Evolutionary conservation across 2,113 vertebrate genomes (phyloP), one percentile per base, ranked within the genome.

Genomic region (Megalops atlanticus): DNA sequence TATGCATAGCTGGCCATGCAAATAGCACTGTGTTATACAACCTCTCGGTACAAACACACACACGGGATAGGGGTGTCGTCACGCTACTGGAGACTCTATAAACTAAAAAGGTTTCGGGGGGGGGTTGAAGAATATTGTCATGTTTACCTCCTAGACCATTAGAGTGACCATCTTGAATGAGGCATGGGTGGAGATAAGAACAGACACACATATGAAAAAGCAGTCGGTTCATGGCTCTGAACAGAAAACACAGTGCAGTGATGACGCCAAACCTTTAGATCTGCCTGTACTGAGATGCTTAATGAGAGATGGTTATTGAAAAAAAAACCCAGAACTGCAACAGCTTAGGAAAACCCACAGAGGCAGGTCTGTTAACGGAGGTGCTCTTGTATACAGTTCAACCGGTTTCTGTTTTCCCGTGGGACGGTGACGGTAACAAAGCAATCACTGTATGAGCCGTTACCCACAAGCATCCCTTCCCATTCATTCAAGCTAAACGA

Each of bases 71-170:
- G 6, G 14, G 77, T 35, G 39, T 27, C 70, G n/a, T 27, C 69
- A 74, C 15, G 64, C 43, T 58, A 43, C 14, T 27, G 76, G 49
- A 68, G 45, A 27, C 18, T 15, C 71, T 39, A 16, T 47, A 72
- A 64, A 82, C 78, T 80, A 49, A 38, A 54, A 38, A n/a, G 21
- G 35, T 27, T 10, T 36, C 24, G 36, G 7, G 49, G 38, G 47
- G 36, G 39, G 0, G 52, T 40, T n/a, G 77, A 38, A 24, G 27
- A 47, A 76, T 49, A 21, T 47, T 12, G 64, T 71, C 27, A 70
- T 81, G 64, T 92, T 93, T 93, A 93, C 91, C 92, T 93, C 92
- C 92, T 88, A 92, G 69, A 85, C 91, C 91, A 93, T 91, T 93
- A 92, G 85, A 90, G 90, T 92, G 90, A 92, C 85, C 89, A 88